A percentile compares a stretch with the other conserved stretches of the same genome.
phyloP scores from a whole-genome alignment of 2,113 vertebrate genomes.

The Microtus richardsoni region DNA sequence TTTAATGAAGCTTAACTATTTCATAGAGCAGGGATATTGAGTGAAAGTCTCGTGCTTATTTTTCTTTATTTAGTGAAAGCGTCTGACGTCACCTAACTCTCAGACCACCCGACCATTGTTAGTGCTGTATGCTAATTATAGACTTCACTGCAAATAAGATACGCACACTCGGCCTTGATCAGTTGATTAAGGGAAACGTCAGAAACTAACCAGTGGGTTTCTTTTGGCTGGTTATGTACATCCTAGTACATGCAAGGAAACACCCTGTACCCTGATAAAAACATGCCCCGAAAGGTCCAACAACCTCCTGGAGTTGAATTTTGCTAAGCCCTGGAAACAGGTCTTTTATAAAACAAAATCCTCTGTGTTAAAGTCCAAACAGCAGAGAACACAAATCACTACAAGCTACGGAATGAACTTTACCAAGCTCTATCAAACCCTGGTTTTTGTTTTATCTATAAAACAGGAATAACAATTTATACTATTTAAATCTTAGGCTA shows the following conservation, averaged over 20 bases:
- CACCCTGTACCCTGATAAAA: not conserved
- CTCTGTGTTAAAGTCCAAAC: not conserved
- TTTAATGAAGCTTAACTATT: constrained; percentile 68
- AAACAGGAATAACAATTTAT: not conserved
- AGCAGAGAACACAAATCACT: constrained; percentile 37
- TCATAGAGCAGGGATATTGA: constrained; percentile 61
- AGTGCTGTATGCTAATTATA: constrained; percentile 48
- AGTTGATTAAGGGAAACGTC: not conserved
- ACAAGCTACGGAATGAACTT: not conserved
- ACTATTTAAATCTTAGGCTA: not conserved
- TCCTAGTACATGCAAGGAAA: not conserved
- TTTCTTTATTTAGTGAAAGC: constrained; percentile 49
- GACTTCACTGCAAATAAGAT: not conserved
- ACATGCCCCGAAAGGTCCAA: not conserved
- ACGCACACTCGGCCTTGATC: not conserved
- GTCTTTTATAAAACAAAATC: constrained; percentile 15
- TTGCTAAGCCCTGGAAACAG: not conserved
- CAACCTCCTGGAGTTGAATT: not conserved
- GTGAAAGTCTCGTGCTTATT: constrained; percentile 54
- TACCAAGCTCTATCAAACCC: not conserved
- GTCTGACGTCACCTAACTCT: constrained; percentile 59
- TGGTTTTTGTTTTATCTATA: not conserved
- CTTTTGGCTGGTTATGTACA: not conserved
- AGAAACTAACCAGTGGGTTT: constrained; percentile 9
- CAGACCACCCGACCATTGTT: constrained; percentile 49